These are phyloP conservation scores for human DNA, from an alignment of 2,113 vertebrate genomes.

Conservation along the genomic window GRCh38 chr1:79120501-79121000, in stretches of 20 bases:
- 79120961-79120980: neutral
- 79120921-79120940: neutral
- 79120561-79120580: neutral
- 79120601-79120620: neutral
- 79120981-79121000: neutral
- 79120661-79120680: neutral
- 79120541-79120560: neutral
- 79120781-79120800: neutral
- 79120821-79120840: neutral
- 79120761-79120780: neutral
- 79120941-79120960: neutral
- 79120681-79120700: neutral
- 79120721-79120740: neutral
- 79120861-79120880: neutral
- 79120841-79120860: neutral
- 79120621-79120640: neutral
- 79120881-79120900: neutral
- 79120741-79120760: neutral
- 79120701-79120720: neutral
- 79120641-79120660: neutral
- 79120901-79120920: neutral
- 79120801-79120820: neutral
- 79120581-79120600: neutral
- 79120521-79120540: neutral
- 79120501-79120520: neutral